A percentile compares a stretch with the other conserved stretches of the same genome.
Evolutionary conservation across 2,113 vertebrate species (phyloP).

Genomic region (Xenus cinereus): DNA sequence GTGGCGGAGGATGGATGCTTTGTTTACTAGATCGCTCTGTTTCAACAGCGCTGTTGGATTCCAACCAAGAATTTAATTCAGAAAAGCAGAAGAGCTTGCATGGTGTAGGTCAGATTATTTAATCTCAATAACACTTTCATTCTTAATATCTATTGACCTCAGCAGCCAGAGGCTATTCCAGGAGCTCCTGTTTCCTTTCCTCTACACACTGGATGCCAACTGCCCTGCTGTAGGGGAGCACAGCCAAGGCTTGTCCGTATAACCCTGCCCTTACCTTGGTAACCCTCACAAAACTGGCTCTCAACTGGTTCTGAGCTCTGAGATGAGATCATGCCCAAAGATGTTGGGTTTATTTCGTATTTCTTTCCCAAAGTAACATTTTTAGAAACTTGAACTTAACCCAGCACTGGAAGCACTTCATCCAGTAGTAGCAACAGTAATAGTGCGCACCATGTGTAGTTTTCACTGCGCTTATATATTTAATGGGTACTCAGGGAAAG

Average conservation of each 20-base stretch:
- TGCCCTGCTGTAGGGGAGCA: neutral
- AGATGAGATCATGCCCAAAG: neutral
- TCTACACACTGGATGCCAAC: fast-evolving
- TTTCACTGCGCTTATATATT: neutral
- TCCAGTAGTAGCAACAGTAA: neutral
- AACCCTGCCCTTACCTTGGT: neutral
- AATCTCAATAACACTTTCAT: neutral
- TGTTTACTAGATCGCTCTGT: neutral
- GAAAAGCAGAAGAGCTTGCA: neutral
- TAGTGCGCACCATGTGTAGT: neutral
- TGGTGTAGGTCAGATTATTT: neutral
- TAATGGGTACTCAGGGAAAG: neutral
- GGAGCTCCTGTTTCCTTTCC: neutral
- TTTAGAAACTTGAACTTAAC: neutral
- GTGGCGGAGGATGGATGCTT: neutral
- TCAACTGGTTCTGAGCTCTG: neutral
- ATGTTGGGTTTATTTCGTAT: neutral
- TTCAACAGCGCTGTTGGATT: neutral
- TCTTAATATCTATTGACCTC: neutral
- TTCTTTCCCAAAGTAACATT: neutral
- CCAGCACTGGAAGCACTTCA: neutral
- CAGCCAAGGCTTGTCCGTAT: neutral
- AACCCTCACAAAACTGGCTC: neutral
- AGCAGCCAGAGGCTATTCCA: neutral
- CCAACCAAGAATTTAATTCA: neutral